Percentiles rank a stretch among this genome's conserved stretches.
Conservation (phyloP, 2,888 invertebrate species). For the Fissipunctia ypsillon region DNA sequence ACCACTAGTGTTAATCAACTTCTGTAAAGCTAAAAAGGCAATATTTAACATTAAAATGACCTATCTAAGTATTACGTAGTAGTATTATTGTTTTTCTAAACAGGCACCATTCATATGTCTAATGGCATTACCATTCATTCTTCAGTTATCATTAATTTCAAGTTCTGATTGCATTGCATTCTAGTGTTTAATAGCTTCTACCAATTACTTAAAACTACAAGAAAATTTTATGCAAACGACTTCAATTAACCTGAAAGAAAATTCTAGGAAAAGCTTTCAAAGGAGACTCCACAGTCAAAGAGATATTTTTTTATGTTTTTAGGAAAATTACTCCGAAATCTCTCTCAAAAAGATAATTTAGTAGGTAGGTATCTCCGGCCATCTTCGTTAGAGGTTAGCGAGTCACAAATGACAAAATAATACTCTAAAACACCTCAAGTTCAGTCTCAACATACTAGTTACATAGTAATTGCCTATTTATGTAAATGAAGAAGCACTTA, state of each 20-base stretch:
- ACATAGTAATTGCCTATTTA: constrained; percentile 58
- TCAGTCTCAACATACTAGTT: constrained; percentile 49
- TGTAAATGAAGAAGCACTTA: constrained; percentile 54
- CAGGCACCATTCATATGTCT: too few relatives aligned
- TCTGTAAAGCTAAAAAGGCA: too few relatives aligned
- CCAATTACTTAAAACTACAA: background rate
- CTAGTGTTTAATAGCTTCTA: background rate
- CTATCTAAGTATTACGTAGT: too few relatives aligned
- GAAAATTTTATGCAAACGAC: background rate
- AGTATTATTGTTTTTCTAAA: too few relatives aligned
- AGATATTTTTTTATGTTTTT: background rate
- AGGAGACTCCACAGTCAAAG: background rate
- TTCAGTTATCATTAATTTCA: background rate
- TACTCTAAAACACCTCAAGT: constrained; percentile 13
- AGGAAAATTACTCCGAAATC: background rate
- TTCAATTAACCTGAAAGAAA: background rate
- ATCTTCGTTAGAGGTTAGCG: constrained; percentile 15
- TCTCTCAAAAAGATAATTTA: background rate
- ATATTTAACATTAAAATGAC: too few relatives aligned
- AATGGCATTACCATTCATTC: too few relatives aligned
- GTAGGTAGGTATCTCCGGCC: background rate
- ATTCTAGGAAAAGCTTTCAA: background rate
- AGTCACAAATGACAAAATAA: constrained; percentile 29
- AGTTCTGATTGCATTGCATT: background rate
- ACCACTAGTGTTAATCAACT: too few relatives aligned